Evolutionary conservation across 1,140 invertebrate species (phyloP), one percentile per base, ranked within the genome.

Genomic region (Drosophila sp.): DNA sequence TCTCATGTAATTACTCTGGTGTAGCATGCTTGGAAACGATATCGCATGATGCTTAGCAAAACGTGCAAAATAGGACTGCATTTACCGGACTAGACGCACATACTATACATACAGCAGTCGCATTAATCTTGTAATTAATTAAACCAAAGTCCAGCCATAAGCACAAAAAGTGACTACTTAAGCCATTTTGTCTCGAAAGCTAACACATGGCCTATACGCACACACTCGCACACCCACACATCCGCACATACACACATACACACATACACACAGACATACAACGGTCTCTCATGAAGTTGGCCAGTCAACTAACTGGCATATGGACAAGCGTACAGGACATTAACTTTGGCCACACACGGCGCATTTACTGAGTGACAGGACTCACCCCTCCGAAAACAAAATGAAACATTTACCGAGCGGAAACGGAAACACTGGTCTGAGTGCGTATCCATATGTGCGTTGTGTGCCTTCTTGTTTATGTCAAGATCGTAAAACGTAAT

Each of bases 81-180:
- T 61, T 76, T 80, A 66, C 74, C 73, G 65, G 59, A 61, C 40
- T 70, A 67, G 59, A 67, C 43, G 36, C 63, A 56, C 53, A 72
- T 18, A 58, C 62, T 46, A 72, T 18, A 58, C 62, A 66, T 18
- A 48, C 27, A 41, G 45, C 67, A 76, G 71, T 72, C 69, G 63
- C 83, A 89, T 87, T 87, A 87, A 87, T 87, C 83, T 87, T 81
- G 83, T 89, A 87, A 87, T 87, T 87, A 87, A 87, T 87, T 87
- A 89, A 87, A 89, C 79, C 83, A 89, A 87, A 87, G 79, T 87
- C 83, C 83, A 69, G 72, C 82, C 83, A 82, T 87, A 87, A 87
- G 83, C 83, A 87, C 83, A 82, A 87, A 89, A 89, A 89, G 76
- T 87, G 83, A 87, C 83, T 87, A 89, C 83, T 87, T 89, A 87